phyloP scores from a whole-genome alignment of 37 sponge, comb jelly and placozoan species.

The Cladorhizidae sp. region DNA sequence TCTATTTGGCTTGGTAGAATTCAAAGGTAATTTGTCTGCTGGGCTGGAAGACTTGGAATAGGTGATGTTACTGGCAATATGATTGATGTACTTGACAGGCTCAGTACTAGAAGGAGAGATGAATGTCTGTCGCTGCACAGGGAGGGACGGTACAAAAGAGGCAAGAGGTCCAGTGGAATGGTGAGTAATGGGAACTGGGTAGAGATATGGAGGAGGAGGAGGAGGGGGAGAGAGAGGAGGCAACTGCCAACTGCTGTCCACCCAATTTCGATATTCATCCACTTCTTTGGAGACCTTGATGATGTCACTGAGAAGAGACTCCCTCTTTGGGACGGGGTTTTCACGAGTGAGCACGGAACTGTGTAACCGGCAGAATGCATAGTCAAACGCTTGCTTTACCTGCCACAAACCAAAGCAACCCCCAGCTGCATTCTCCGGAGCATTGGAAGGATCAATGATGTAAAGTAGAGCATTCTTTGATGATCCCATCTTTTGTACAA shows the following conservation, averaged over 20 bases:
- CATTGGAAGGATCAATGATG: constrained; percentile 49
- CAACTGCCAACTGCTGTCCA: constrained; percentile 38
- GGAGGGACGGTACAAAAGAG: not conserved
- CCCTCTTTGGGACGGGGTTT: constrained; percentile 20
- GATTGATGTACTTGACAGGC: not conserved
- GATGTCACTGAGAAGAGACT: constrained; percentile 57
- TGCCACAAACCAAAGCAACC: constrained; percentile 79
- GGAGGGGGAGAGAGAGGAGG: constrained; percentile 6
- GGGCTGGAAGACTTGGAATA: not conserved
- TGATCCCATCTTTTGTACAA: constrained; percentile 3
- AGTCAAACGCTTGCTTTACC: constrained; percentile 86
- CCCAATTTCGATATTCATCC: constrained; percentile 73
- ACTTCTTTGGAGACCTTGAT: constrained; percentile 62
- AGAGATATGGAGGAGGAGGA: not conserved
- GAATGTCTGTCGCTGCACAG: not conserved
- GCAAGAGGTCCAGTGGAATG: not conserved
- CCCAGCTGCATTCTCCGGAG: constrained; percentile 56
- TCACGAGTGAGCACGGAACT: constrained; percentile 57
- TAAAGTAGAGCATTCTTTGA: constrained; percentile 43
- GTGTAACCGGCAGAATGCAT: constrained; percentile 74
- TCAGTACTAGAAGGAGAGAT: not conserved
- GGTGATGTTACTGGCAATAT: not conserved
- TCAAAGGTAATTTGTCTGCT: not conserved
- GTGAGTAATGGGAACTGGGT: not conserved
- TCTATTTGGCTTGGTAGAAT: not conserved